Conservation (phyloP, 2,113 vertebrate genomes). For the Aptenodytes forsteri region DNA sequence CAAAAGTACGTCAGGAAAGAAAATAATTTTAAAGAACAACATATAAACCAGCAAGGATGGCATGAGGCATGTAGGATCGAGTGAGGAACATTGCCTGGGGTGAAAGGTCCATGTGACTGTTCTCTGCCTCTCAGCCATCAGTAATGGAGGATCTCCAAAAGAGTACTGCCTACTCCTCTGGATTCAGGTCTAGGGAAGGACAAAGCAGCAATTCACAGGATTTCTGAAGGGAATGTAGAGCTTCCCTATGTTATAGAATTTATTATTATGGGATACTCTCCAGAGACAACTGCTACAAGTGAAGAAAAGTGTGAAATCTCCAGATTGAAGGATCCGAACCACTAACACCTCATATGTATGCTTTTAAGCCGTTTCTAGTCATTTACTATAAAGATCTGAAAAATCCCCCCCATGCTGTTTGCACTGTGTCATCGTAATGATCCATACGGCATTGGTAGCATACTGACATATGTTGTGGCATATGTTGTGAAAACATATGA, state of each 20-base stretch:
- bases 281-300: background rate
- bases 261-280: background rate
- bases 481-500: background rate
- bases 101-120: background rate
- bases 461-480: background rate
- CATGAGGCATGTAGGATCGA: background rate
- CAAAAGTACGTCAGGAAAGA: background rate
- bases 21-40: background rate
- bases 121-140: background rate
- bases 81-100: background rate
- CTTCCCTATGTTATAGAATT: background rate
- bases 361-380: background rate
- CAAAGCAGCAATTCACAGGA: background rate
- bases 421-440: background rate
- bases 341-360: background rate
- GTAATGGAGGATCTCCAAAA: background rate
- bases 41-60: background rate
- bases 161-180: background rate
- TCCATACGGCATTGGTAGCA: background rate
- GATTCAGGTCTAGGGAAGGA: background rate
- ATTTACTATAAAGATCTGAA: background rate
- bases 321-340: background rate
- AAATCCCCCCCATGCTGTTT: background rate
- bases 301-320: background rate
- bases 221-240: background rate